Base-by-base conservation (phyloP, 2,797 vertebrate species). In the Tragopan temminckii region DNA sequence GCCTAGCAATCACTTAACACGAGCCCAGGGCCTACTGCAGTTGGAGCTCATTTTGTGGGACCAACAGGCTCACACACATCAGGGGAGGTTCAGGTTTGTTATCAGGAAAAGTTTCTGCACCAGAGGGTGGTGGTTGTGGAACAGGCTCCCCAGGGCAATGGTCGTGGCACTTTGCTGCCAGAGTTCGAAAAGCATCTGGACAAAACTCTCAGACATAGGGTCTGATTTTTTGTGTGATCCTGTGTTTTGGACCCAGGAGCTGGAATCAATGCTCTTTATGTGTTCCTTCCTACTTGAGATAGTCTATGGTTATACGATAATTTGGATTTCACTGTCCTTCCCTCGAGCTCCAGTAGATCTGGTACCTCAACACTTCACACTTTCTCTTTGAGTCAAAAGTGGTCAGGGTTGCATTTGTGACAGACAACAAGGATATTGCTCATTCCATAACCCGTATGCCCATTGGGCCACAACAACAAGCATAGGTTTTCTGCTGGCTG, bases 1-100 rank as follows among this genome's bases (percentile, higher is more conserved):
- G 72, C 43, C 43, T 25, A 59, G 46, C 0, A 0, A 77, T 27
- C 0, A 0, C 13, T 38, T 0, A 19, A 36, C 3, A 0, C 0
- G 0, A 71, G 18, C 33, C 42, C 43, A 52, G 31, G 29, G 9
- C 52, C 33, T 8, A 3, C 1, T 45, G 42, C n/a, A 53, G 13
- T 3, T 53, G 58, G 43, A 82, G 27, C 4, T n/a, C n/a, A 13
- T 17, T 8, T 36, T n/a, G 48, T 80, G 59, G 59, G 59, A 71
- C 13, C 2, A 17, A 43, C 8, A 43, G 17, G 17, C 17, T 43
- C 42, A 43, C 42, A 43, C 17, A 43, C 42, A 43, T 24, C 4
- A 7, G 24, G 24, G 46, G 24, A 48, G 24, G 46, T 48, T 48
- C 46, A 48, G 23, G 13, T 48, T 48, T 13, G 24, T 48, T 48